Conservation (phyloP, 1,140 invertebrate species). For the Lerema accius region DNA sequence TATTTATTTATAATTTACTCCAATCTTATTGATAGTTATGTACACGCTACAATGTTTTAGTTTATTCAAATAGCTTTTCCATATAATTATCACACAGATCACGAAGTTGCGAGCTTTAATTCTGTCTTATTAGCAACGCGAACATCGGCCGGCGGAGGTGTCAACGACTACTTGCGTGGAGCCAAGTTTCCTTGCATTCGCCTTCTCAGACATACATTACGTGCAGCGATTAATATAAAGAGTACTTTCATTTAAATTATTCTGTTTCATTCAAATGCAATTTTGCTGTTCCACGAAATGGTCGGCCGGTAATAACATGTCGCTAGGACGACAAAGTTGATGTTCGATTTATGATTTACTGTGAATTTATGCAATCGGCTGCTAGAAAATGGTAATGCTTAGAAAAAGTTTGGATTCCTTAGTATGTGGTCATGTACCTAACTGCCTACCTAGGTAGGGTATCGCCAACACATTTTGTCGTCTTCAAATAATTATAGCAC, state of each 20-base stretch:
- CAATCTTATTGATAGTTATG: too few relatives aligned
- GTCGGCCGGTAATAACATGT: constrained; percentile 29
- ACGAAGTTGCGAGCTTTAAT: background rate
- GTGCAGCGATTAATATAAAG: constrained; percentile 30
- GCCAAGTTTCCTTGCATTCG: constrained; percentile 32
- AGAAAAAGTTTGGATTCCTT: background rate
- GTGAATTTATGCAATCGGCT: background rate
- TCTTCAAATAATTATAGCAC: too few relatives aligned
- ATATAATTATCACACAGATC: too few relatives aligned
- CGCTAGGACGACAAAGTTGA: constrained; percentile 2
- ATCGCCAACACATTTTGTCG: too few relatives aligned
- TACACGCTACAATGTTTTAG: too few relatives aligned
- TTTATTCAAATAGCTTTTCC: too few relatives aligned
- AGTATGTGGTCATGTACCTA: too few relatives aligned
- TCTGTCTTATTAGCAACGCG: constrained; percentile 5
- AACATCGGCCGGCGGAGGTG: background rate
- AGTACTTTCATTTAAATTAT: constrained; percentile 29
- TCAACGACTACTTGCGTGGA: background rate
- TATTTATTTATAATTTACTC: too few relatives aligned
- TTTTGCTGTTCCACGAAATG: constrained; percentile 14
- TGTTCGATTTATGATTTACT: constrained; percentile 15
- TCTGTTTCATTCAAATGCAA: constrained; percentile 25
- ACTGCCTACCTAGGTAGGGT: too few relatives aligned
- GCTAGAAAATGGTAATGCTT: background rate
- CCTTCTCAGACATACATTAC: constrained; percentile 28